Conservation (phyloP, 2,797 vertebrate species). For the Hippocampus kuda region DNA sequence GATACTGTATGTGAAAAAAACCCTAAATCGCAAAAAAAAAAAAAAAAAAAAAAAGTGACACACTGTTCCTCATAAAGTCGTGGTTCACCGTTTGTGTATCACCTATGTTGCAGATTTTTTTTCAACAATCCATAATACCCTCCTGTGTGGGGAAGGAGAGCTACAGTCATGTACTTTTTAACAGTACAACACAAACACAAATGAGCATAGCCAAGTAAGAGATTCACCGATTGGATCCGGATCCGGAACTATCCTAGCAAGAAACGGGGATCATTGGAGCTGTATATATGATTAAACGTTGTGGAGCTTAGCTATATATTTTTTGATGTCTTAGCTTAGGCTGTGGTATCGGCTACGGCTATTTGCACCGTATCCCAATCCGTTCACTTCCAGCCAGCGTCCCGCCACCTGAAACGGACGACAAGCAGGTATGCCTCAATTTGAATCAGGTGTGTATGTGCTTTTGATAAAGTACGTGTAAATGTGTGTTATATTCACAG, state of each 20-base stretch:
- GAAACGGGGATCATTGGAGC: not conserved
- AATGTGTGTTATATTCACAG: conserved; percentile 44
- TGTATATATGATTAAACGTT: not conserved
- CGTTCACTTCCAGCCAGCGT: conserved; percentile 39
- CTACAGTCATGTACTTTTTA: too few relatives aligned
- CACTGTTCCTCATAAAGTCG: too few relatives aligned
- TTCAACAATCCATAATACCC: too few relatives aligned
- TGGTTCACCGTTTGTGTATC: too few relatives aligned
- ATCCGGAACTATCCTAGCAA: not conserved
- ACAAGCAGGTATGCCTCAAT: not conserved
- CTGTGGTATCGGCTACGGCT: conserved; percentile 92
- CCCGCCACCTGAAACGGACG: conserved; percentile 23
- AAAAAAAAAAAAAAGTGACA: too few relatives aligned
- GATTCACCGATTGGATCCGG: not conserved
- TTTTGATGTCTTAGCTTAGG: conserved; percentile 53
- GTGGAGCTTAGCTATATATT: not conserved
- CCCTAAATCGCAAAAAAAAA: too few relatives aligned
- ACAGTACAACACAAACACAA: too few relatives aligned
- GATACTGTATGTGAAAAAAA: too few relatives aligned
- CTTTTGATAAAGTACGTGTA: not conserved
- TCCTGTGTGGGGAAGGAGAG: too few relatives aligned
- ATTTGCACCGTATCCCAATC: conserved; percentile 87
- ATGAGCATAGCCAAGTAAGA: too few relatives aligned
- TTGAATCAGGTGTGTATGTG: not conserved
- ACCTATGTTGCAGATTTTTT: too few relatives aligned